phyloP scores from a whole-genome alignment of 2,797 vertebrate species.

The Cuculus canorus region DNA sequence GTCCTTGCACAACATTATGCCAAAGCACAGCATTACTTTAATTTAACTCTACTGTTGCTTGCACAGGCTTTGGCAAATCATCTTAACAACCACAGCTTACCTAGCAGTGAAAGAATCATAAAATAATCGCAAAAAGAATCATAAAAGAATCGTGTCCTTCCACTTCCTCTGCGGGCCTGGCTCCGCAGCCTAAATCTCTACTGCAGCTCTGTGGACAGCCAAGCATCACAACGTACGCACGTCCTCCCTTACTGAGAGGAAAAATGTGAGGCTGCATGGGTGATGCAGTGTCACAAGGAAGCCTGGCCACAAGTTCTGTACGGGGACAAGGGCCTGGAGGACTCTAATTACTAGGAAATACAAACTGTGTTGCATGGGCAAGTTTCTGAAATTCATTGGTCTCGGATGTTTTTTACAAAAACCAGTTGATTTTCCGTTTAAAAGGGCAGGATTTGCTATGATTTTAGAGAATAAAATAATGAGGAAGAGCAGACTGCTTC shows the following conservation, averaged over 20 bases:
- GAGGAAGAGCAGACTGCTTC: not conserved
- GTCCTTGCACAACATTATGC: not conserved
- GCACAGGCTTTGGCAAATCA: not conserved
- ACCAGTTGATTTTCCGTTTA: not conserved
- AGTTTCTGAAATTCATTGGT: not conserved
- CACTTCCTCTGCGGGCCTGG: not conserved
- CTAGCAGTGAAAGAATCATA: not conserved
- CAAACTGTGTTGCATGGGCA: not conserved
- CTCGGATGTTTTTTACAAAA: not conserved
- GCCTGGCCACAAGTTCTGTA: not conserved
- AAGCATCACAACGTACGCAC: rapidly evolving
- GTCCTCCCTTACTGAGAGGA: not conserved
- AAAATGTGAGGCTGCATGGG: not conserved
- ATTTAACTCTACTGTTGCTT: not conserved
- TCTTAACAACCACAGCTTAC: not conserved
- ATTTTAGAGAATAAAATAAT: conserved; percentile 9
- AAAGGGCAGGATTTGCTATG: not conserved
- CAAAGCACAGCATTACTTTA: not conserved
- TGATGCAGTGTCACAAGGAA: not conserved
- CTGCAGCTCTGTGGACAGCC: not conserved
- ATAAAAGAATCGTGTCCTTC: not conserved
- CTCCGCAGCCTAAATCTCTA: not conserved
- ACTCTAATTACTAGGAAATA: not conserved
- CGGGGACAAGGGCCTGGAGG: not conserved
- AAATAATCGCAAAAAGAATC: not conserved